Conservation (phyloP, 2,113 vertebrate genomes). For the Artemisiospiza belli region DNA sequence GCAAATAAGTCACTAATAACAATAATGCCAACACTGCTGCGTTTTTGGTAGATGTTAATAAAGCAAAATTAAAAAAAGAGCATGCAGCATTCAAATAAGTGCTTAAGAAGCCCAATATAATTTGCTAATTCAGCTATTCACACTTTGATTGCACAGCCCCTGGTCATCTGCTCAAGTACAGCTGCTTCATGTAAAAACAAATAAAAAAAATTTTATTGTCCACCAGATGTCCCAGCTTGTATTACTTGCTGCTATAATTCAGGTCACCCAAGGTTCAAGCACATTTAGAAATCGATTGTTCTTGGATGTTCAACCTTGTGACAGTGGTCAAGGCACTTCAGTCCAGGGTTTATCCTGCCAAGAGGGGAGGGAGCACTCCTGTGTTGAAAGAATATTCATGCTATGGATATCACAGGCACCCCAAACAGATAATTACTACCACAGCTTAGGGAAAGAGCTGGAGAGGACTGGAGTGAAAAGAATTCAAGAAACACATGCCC, state of each 20-base stretch:
- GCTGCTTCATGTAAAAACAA: slow-evolving; percentile 75
- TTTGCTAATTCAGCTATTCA: slow-evolving; percentile 78
- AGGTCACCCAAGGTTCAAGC: slow-evolving; percentile 75
- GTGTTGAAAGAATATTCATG: not conserved
- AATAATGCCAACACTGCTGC: slow-evolving; percentile 60
- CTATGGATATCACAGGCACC: not conserved
- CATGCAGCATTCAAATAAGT: slow-evolving; percentile 74
- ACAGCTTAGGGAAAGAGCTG: not conserved
- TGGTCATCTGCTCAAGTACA: slow-evolving; percentile 76
- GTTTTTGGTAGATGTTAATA: slow-evolving; percentile 73
- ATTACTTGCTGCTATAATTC: slow-evolving; percentile 59
- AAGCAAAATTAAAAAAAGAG: slow-evolving; percentile 74
- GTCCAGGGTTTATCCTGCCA: not conserved
- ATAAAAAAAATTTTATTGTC: slow-evolving; percentile 73
- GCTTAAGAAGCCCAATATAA: slow-evolving; percentile 69
- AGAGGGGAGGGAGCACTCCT: not conserved
- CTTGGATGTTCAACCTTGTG: not conserved
- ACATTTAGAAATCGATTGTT: slow-evolving; percentile 47
- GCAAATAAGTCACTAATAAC: slow-evolving; percentile 77
- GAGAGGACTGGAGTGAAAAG: not conserved
- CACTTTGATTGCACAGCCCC: slow-evolving; percentile 71
- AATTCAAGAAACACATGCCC: not conserved
- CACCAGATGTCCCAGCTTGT: slow-evolving; percentile 76
- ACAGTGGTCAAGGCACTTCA: not conserved
- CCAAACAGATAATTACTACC: not conserved